Evolutionary conservation across 2,888 invertebrate species (phyloP).

Genomic region (Glaucopsyche alexis): DNA sequence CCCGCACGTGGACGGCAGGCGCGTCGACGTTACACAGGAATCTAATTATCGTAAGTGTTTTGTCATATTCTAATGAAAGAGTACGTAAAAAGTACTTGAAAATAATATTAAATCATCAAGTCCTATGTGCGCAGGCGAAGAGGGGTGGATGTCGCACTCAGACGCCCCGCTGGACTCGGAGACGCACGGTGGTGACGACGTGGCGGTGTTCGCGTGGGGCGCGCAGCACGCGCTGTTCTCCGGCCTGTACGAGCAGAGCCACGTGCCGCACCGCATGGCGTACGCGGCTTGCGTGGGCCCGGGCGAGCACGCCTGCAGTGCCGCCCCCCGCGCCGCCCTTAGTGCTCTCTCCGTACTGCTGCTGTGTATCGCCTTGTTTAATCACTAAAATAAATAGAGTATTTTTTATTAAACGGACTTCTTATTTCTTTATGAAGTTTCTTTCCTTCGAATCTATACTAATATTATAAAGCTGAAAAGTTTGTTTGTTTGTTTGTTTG

Average conservation of each 20-base stretch:
- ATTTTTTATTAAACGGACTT: neutral
- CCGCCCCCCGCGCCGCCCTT: constrained; percentile 31
- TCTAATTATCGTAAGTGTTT: constrained; percentile 39
- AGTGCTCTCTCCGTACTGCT: constrained; percentile 31
- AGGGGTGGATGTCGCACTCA: neutral
- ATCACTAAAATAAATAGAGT: neutral
- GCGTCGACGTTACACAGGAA: constrained; percentile 57
- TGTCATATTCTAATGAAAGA: neutral
- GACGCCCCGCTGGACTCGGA: neutral
- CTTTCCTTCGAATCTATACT: neutral
- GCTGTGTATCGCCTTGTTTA: constrained; percentile 32
- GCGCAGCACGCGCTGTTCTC: constrained; percentile 87
- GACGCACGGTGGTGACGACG: constrained; percentile 87
- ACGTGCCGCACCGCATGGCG: constrained; percentile 59
- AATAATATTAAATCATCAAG: no score
- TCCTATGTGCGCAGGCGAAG: neutral
- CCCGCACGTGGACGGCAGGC: constrained; percentile 47
- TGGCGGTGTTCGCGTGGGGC: constrained; percentile 84
- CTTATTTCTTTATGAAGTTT: neutral
- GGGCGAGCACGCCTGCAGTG: constrained; percentile 61
- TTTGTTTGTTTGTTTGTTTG: no score
- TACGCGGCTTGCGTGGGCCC: constrained; percentile 81
- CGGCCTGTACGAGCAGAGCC: constrained; percentile 87
- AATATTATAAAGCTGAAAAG: no score
- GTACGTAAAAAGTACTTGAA: no score